Evolutionary conservation across 2,113 vertebrate species (phyloP).

Genomic region (Plestiodon gilberti): DNA sequence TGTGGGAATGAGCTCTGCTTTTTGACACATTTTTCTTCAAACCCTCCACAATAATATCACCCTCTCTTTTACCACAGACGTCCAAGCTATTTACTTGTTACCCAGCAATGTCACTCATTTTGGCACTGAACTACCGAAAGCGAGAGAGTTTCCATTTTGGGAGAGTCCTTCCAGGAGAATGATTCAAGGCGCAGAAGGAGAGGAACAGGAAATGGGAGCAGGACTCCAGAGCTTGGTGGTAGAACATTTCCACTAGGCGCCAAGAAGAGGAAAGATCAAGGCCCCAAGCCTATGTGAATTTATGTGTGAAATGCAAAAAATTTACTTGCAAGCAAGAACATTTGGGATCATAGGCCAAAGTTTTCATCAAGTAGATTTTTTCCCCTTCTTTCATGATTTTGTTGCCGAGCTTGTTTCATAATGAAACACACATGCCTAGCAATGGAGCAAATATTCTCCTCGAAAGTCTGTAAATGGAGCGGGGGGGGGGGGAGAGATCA

Average conservation of each 20-base stretch:
- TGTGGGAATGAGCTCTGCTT: not conserved
- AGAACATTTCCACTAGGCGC: not conserved
- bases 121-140: not conserved
- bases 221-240: not conserved
- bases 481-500: not conserved
- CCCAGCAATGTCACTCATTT: not conserved
- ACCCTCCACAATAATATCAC: not conserved
- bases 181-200: not conserved
- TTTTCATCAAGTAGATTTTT: not conserved
- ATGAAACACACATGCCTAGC: constrained; percentile 27
- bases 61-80: not conserved
- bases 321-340: not conserved
- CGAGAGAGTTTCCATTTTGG: constrained; percentile 5
- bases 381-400: not conserved
- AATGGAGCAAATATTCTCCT: not conserved
- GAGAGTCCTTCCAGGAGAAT: not conserved
- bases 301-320: not conserved
- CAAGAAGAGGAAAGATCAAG: not conserved
- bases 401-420: not conserved
- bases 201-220: not conserved
- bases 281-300: not conserved
- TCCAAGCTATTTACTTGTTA: not conserved
- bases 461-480: constrained; percentile 5
- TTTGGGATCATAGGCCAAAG: not conserved
- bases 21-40: constrained; percentile 13